Conservation (phyloP, 2,888 invertebrate species). For the Criorhina ranunculi region DNA sequence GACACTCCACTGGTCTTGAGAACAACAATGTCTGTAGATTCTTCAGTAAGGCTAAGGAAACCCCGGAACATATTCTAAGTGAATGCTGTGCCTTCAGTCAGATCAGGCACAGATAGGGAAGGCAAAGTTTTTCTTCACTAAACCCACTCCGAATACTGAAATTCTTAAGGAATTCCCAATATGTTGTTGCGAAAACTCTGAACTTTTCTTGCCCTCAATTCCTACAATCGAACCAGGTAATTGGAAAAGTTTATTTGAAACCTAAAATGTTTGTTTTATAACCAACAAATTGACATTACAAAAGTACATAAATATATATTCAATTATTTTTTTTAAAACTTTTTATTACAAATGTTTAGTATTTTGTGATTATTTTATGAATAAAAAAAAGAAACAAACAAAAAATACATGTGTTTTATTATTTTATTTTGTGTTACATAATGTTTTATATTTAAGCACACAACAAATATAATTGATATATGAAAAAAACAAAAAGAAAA, state of each 20-base stretch:
- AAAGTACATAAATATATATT: conserved; percentile 72
- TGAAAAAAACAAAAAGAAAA: conserved; percentile 24
- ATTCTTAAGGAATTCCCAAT: too few relatives aligned
- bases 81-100: too few relatives aligned
- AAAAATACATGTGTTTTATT: conserved; percentile 52
- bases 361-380: conserved; percentile 16
- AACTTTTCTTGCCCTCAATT: too few relatives aligned
- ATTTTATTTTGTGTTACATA: conserved; percentile 14
- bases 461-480: conserved; percentile 48
- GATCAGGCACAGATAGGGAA: too few relatives aligned
- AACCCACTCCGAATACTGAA: too few relatives aligned
- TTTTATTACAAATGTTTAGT: conserved; percentile 30
- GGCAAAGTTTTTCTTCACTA: too few relatives aligned
- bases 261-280: conserved; percentile 23
- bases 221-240: conserved; percentile 33
- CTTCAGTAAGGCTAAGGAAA: too few relatives aligned
- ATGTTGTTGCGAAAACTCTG: too few relatives aligned
- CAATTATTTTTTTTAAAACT: conserved; percentile 24
- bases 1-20: too few relatives aligned
- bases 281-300: conserved; percentile 58
- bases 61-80: too few relatives aligned
- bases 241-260: conserved; percentile 28
- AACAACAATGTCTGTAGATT: too few relatives aligned
- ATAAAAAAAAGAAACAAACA: conserved; percentile 27
- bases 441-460: conserved; percentile 61